Evolutionary conservation across 2,797 vertebrate genomes (phyloP).

Genomic region (Lacerta viridis): DNA sequence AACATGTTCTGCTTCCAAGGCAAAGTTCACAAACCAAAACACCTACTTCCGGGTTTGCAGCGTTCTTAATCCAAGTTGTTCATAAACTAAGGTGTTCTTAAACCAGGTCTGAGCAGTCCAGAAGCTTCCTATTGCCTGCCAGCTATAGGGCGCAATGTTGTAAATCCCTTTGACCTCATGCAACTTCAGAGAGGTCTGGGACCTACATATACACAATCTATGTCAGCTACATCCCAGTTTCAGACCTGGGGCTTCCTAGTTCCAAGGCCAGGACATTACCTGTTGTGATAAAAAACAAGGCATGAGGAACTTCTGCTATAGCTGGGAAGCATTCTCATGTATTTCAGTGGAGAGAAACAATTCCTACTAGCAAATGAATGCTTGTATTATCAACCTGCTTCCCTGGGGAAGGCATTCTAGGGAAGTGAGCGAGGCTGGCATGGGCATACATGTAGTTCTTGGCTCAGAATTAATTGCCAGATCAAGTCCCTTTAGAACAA

Average conservation of each 20-base stretch:
- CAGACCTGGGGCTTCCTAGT: not conserved
- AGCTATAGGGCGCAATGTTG: not conserved
- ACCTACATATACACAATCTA: not conserved
- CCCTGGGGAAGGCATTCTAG: not conserved
- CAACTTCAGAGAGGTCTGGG: not conserved
- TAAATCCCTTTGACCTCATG: not conserved
- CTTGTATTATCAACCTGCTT: not conserved
- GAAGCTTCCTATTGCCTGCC: not conserved
- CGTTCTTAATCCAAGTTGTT: too few species aligned
- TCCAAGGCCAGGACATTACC: not conserved
- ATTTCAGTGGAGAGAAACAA: not conserved
- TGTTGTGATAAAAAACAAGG: not conserved
- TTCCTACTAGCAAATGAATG: not conserved
- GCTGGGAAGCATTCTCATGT: not conserved
- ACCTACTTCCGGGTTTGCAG: too few species aligned
- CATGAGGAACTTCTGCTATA: not conserved
- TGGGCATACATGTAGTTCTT: not conserved
- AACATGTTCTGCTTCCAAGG: too few species aligned
- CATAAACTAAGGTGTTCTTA: too few species aligned
- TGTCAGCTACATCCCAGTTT: not conserved
- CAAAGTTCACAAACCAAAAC: too few species aligned
- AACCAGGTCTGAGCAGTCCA: not conserved
- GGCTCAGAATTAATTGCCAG: not conserved
- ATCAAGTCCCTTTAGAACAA: constrained; percentile 27
- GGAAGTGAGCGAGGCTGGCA: not conserved